phyloP scores from a whole-genome alignment of 2,888 invertebrate genomes.

The Cryptus viduatorius region DNA sequence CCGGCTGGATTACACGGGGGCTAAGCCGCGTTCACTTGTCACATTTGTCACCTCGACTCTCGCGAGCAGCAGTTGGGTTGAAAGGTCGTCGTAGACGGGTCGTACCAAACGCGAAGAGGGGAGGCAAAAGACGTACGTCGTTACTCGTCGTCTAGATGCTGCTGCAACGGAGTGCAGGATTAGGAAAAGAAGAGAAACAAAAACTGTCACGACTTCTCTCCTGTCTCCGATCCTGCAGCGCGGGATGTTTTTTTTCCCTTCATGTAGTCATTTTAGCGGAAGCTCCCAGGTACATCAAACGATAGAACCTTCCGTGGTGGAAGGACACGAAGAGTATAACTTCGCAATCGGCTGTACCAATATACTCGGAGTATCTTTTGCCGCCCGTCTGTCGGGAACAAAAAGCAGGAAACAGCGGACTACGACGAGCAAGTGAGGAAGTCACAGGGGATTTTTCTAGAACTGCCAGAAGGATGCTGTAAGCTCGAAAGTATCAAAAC shows the following conservation, averaged over 20 bases:
- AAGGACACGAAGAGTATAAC: not conserved
- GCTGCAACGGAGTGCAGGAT: conserved; percentile 27
- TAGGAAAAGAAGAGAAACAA: conserved; percentile 12
- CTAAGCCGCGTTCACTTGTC: conserved; percentile 75
- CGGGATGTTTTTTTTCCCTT: not conserved
- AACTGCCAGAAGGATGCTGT: conserved; percentile 1
- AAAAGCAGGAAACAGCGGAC: not conserved
- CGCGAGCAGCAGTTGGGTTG: conserved; percentile 50
- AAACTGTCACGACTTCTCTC: not conserved
- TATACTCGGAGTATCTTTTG: not conserved
- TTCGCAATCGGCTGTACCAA: not conserved
- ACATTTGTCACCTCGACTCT: conserved; percentile 69
- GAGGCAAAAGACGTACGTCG: conserved; percentile 58
- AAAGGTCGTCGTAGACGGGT: conserved; percentile 42
- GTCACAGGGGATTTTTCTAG: conserved; percentile 46
- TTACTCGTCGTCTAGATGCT: conserved; percentile 50
- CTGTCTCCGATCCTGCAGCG: not conserved
- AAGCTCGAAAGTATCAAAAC: conserved; percentile 45
- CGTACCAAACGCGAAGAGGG: not conserved
- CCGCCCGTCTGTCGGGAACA: not conserved
- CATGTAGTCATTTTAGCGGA: conserved; percentile 16
- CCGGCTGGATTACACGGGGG: conserved; percentile 72
- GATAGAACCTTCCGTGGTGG: not conserved
- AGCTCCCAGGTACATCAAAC: conserved; percentile 36
- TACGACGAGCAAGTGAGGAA: not conserved